Conservation (phyloP, 2,888 invertebrate genomes). For the Pinctada fucata region DNA sequence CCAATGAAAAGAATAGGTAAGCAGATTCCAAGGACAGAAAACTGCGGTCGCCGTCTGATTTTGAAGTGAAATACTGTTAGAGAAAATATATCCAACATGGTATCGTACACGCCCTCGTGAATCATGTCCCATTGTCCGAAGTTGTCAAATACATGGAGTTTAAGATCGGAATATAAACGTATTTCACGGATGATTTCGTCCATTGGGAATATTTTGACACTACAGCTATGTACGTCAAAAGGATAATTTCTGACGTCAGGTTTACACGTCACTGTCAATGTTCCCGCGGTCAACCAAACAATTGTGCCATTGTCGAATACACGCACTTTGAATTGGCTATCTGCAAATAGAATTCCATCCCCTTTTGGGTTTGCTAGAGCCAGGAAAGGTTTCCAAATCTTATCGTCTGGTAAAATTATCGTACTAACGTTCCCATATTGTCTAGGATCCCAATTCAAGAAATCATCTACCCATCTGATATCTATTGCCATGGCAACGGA, state of each 20-base stretch:
- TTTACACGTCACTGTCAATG: constrained; percentile 18
- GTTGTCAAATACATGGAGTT: constrained; percentile 20
- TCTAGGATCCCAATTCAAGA: constrained; percentile 13
- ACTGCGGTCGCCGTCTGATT: constrained; percentile 6
- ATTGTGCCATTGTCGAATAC: constrained; percentile 19
- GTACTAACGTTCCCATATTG: constrained; percentile 12
- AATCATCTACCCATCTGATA: constrained; percentile 19
- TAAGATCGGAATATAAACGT: constrained; percentile 6
- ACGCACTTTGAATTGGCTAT: constrained; percentile 22
- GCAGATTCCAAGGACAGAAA: constrained; percentile 11
- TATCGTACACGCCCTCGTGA: background rate
- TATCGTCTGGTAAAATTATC: constrained; percentile 23
- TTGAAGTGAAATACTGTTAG: constrained; percentile 1
- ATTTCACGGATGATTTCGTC: constrained; percentile 14
- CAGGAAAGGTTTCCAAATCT: constrained; percentile 23
- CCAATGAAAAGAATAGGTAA: constrained; percentile 13
- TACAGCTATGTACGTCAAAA: constrained; percentile 25
- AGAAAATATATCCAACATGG: constrained; percentile 25
- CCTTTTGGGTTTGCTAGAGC: constrained; percentile 26
- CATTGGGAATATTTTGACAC: constrained; percentile 12
- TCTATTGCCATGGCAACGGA: constrained; percentile 31
- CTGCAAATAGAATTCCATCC: constrained; percentile 21
- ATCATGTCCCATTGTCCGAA: constrained; percentile 29
- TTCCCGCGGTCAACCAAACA: constrained; percentile 13
- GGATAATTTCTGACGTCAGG: constrained; percentile 28